These are phyloP conservation scores for Anarrhichthys ocellatus DNA, from an alignment of 2,113 vertebrate species.

Conservation along the genomic window DNA sequence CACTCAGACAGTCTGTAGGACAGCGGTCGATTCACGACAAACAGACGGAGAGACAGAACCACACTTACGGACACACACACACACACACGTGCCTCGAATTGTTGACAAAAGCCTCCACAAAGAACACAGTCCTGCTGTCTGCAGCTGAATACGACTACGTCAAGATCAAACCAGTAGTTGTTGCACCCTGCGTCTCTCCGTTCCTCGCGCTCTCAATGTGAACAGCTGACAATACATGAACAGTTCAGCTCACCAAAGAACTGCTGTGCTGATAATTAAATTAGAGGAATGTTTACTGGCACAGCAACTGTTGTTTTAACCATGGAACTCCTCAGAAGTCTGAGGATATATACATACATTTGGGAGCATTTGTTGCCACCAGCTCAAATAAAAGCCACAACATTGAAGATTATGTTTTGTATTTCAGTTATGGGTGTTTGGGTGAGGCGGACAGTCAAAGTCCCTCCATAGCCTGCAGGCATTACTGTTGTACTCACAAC, in stretches of 20 bases:
- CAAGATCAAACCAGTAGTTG: slow-evolving; percentile 6
- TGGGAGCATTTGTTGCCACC: not conserved
- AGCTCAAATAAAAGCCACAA: not conserved
- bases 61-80: slow-evolving; percentile 1
- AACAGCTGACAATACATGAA: slow-evolving; percentile 11
- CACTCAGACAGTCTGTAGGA: slow-evolving; percentile 28
- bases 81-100: not conserved
- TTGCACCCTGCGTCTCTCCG: not conserved
- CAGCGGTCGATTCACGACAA: slow-evolving; percentile 44
- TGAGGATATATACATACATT: not conserved
- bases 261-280: not conserved
- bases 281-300: slow-evolving; percentile 2
- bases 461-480: slow-evolving; percentile 20
- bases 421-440: not conserved
- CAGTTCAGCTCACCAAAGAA: too few relatives aligned
- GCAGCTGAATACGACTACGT: slow-evolving; percentile 9
- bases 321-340: not conserved
- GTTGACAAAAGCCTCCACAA: slow-evolving; percentile 53
- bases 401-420: not conserved
- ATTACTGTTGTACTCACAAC: slow-evolving; percentile 41
- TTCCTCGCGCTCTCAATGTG: not conserved
- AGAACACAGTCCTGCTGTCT: slow-evolving; percentile 33
- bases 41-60: slow-evolving; percentile 3
- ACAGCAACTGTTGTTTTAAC: not conserved
- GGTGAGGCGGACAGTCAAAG: slow-evolving; percentile 23